A percentile compares a stretch with the other conserved stretches of the same genome.
Conservation (phyloP, 2,888 invertebrate genomes). For the Apoda limacodes region DNA sequence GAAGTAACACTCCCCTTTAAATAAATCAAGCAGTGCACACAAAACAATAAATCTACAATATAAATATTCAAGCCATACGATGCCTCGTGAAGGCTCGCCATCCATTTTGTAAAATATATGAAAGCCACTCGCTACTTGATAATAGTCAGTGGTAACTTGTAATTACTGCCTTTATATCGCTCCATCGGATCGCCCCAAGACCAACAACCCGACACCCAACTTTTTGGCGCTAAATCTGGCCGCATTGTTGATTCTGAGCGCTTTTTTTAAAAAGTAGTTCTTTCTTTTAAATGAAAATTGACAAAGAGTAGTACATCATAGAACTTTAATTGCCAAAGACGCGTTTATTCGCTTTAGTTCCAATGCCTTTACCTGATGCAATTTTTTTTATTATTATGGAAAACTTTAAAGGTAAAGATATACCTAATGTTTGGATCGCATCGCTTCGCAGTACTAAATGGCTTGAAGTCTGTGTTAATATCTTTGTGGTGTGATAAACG, state of each 20-base stretch:
- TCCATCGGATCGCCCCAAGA: slow-evolving; percentile 38
- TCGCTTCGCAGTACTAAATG: slow-evolving; percentile 10
- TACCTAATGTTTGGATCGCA: no score
- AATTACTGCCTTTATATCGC: slow-evolving; percentile 56
- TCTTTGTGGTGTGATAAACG: slow-evolving; percentile 22
- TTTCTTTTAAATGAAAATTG: no score
- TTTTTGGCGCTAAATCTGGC: slow-evolving; percentile 42
- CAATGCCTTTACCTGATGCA: no score
- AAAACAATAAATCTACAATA: slow-evolving; percentile 60
- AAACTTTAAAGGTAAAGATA: no score
- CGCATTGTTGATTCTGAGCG: neutral
- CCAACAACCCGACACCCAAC: slow-evolving; percentile 36
- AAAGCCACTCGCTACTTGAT: slow-evolving; percentile 62
- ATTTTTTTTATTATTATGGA: no score
- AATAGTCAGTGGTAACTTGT: slow-evolving; percentile 60
- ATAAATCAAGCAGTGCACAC: slow-evolving; percentile 10
- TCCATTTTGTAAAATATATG: slow-evolving; percentile 67
- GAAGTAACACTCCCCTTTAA: no score
- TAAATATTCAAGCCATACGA: slow-evolving; percentile 56
- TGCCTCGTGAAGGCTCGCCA: slow-evolving; percentile 42
- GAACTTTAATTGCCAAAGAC: no score
- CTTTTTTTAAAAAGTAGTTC: neutral
- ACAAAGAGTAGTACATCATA: no score
- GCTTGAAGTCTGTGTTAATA: slow-evolving; percentile 9
- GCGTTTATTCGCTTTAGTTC: no score